Evolutionary conservation across 2,888 invertebrate genomes (phyloP).

Genomic region (Formica aserva): DNA sequence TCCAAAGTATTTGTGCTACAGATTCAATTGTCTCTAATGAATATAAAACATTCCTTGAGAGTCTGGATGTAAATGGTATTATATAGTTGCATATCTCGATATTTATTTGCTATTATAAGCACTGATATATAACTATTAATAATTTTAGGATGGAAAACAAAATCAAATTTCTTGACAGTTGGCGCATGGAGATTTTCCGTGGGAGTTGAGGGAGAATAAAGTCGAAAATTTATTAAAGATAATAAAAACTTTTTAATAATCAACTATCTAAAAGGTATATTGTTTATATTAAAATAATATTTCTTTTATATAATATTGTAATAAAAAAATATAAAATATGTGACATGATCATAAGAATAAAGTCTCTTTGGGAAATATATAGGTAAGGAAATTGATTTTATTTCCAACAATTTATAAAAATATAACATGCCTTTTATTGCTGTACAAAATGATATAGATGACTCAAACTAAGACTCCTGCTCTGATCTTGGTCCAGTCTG

Average conservation of each 20-base stretch:
- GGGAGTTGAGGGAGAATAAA: conserved; percentile 55
- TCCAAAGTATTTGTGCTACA: conserved; percentile 73
- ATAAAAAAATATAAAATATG: background rate
- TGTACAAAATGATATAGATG: conserved; percentile 75
- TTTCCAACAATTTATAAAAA: conserved; percentile 80
- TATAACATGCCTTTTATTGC: conserved; percentile 75
- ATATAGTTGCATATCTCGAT: conserved; percentile 4
- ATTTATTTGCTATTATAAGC: background rate
- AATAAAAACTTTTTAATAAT: conserved; percentile 9
- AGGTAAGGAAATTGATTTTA: conserved; percentile 71
- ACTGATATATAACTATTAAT: conserved; percentile 16
- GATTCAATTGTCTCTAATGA: conserved; percentile 77
- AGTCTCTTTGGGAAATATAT: conserved; percentile 36
- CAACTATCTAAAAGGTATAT: background rate
- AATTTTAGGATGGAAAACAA: conserved; percentile 88
- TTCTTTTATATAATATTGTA: background rate
- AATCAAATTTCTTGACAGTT: conserved; percentile 87
- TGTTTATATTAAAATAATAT: conserved; percentile 53
- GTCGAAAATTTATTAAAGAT: conserved; percentile 1
- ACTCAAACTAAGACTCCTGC: conserved; percentile 78
- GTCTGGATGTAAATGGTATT: conserved; percentile 76
- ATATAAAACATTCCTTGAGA: conserved; percentile 77
- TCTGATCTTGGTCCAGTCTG: conserved; percentile 90
- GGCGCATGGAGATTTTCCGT: conserved; percentile 87
- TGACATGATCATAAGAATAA: conserved; percentile 60